These are phyloP conservation scores for Bimastos eiseni DNA, from an alignment of 2,888 invertebrate species.

Conservation along the genomic window DNA sequence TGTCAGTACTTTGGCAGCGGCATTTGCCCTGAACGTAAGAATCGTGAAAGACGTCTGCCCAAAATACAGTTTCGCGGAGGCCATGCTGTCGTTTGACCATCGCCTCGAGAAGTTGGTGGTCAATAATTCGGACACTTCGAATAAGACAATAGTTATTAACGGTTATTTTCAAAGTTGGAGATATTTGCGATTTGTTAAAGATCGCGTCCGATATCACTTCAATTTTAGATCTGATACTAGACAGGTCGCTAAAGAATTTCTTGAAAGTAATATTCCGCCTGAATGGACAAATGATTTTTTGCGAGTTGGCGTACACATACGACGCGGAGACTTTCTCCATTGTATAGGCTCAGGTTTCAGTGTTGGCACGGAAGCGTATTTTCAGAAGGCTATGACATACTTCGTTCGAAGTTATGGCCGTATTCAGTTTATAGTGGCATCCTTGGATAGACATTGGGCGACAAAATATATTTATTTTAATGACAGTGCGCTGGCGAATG, in stretches of 20 bases:
- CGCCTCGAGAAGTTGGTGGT: neutral
- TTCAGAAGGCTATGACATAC: neutral
- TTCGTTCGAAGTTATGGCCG: neutral
- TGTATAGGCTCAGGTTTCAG: neutral
- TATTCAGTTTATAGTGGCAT: neutral
- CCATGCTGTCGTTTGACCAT: neutral
- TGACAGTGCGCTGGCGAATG: neutral
- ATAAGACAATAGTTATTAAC: neutral
- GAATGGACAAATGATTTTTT: neutral
- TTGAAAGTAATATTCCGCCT: neutral
- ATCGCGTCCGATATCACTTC: neutral
- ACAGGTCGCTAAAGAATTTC: neutral
- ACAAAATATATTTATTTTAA: constrained; percentile 6
- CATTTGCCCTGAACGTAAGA: neutral
- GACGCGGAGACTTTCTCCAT: neutral
- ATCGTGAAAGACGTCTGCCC: neutral
- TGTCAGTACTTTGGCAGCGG: neutral
- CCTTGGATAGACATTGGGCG: neutral
- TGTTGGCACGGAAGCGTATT: neutral
- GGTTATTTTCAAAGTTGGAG: neutral
- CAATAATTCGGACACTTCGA: neutral
- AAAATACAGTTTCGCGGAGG: neutral
- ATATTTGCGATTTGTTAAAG: neutral
- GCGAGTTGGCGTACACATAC: neutral
- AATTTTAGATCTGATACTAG: neutral